phyloP scores from a whole-genome alignment of 2,888 invertebrate species.

The Drosophila monieri region DNA sequence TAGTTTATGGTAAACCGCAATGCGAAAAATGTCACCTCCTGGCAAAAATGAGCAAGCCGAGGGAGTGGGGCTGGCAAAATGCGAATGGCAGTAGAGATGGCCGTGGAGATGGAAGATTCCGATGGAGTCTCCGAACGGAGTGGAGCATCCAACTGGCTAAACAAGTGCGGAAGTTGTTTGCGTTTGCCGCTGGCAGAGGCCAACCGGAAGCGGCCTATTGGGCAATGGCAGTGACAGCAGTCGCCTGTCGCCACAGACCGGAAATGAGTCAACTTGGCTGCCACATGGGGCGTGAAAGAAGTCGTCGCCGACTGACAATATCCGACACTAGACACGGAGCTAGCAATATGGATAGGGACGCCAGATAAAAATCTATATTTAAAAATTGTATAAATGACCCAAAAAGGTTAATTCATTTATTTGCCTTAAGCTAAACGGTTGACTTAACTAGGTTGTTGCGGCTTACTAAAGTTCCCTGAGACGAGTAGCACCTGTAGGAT shows the following conservation, averaged over 20 bases:
- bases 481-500: constrained; percentile 32
- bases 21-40: constrained; percentile 84
- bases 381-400: background rate
- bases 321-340: constrained; percentile 9
- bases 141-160: constrained; percentile 47
- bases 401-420: constrained; percentile 14
- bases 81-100: constrained; percentile 27
- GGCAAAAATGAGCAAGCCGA: constrained; percentile 71
- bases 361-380: background rate
- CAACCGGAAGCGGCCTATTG: constrained; percentile 75
- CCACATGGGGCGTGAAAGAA: constrained; percentile 61
- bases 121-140: constrained; percentile 13
- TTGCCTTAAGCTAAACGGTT: constrained; percentile 13
- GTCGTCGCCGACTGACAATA: constrained; percentile 28
- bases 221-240: constrained; percentile 59
- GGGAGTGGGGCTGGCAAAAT: constrained; percentile 30
- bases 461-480: constrained; percentile 33
- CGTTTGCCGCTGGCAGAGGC: constrained; percentile 61
- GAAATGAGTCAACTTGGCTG: constrained; percentile 77
- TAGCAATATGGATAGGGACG: background rate
- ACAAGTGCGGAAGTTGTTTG: constrained; percentile 76
- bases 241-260: constrained; percentile 72
- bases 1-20: constrained; percentile 84
- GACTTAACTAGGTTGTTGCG: constrained; percentile 13
- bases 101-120: constrained; percentile 9